Evolutionary conservation across 2,113 vertebrate genomes (phyloP).

Genomic region (Rhabdornis inornatus): DNA sequence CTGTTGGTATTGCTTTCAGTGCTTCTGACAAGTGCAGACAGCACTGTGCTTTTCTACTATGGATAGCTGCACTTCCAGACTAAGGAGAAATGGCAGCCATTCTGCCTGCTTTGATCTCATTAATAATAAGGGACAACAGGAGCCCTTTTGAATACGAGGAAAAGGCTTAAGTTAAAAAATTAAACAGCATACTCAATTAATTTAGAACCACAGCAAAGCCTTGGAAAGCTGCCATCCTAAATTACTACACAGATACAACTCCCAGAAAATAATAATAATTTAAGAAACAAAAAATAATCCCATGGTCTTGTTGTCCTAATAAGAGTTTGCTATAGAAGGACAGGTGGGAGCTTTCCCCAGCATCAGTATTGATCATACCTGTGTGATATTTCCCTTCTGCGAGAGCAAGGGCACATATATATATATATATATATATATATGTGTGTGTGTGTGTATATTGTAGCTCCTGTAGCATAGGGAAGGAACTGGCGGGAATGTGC

Average conservation of each 20-base stretch:
- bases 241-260: background rate
- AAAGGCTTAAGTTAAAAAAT: conserved; percentile 4
- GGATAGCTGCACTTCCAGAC: background rate
- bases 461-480: background rate
- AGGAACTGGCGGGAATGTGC: background rate
- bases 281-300: background rate
- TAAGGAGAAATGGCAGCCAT: conserved; percentile 5
- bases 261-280: background rate
- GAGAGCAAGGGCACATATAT: background rate
- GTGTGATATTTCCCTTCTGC: background rate
- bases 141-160: background rate
- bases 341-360: background rate
- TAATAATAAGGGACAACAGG: background rate
- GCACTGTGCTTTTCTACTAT: rapidly evolving
- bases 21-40: background rate
- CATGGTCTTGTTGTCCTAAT: background rate
- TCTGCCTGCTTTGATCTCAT: conserved; percentile 33
- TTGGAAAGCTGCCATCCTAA: conserved; percentile 22
- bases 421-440: too few relatives aligned
- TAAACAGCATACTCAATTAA: conserved; percentile 31
- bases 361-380: background rate
- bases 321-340: background rate
- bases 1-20: background rate
- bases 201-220: conserved; percentile 31
- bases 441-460: too few relatives aligned